Evolutionary conservation across 2,797 vertebrate species (phyloP).

Genomic region (Peromyscus attwateri): DNA sequence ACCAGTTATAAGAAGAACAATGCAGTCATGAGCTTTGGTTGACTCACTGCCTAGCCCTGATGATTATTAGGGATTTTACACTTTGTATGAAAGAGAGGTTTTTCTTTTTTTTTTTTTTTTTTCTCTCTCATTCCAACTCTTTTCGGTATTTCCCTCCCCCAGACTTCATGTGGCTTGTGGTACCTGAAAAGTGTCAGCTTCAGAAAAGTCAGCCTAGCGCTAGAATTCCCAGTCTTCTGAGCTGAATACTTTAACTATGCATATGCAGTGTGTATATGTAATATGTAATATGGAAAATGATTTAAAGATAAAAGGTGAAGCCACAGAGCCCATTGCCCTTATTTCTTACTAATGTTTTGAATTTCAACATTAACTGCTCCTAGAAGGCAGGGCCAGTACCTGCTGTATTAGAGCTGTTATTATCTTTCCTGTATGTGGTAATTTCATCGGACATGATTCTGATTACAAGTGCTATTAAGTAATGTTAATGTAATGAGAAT

Average conservation of each 20-base stretch:
- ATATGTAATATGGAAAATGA: neutral
- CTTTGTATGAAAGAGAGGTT: conserved; percentile 15
- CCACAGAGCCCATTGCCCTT: neutral
- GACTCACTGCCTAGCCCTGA: conserved; percentile 47
- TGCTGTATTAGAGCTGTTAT: conserved; percentile 45
- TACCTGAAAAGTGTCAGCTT: conserved; percentile 63
- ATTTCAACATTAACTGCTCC: conserved; percentile 58
- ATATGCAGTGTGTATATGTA: fast-evolving
- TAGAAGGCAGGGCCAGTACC: conserved; percentile 36
- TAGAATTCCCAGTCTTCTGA: conserved; percentile 31
- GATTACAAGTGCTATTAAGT: conserved; percentile 51
- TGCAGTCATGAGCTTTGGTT: conserved; percentile 71
- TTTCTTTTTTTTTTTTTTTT: neutral
- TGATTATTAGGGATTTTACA: conserved; percentile 56
- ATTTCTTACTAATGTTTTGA: conserved; percentile 37
- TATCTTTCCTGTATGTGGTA: conserved; percentile 40
- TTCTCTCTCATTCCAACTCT: too few relatives aligned
- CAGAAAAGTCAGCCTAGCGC: conserved; percentile 2
- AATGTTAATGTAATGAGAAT: conserved; percentile 43
- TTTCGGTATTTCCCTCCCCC: neutral
- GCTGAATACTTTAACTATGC: neutral
- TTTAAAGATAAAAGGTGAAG: conserved; percentile 55
- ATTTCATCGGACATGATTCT: conserved; percentile 43
- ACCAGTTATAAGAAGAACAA: conserved; percentile 83
- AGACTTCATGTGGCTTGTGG: conserved; percentile 27